A percentile compares a stretch with the other conserved stretches of the same genome.
phyloP scores from a whole-genome alignment of 2,113 vertebrate species.

The Nymphicus hollandicus region DNA sequence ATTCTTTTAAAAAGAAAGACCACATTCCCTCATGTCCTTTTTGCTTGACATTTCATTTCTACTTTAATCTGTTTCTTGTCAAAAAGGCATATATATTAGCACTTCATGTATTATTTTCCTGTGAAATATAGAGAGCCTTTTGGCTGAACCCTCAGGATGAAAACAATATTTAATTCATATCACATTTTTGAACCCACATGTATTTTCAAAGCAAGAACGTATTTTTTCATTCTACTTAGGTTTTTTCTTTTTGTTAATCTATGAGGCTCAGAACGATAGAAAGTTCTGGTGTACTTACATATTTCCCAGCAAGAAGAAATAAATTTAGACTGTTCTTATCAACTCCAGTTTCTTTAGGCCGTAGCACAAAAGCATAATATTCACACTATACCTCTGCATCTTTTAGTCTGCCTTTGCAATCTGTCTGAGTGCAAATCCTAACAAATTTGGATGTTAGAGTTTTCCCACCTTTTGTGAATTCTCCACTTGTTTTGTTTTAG shows the following conservation, averaged over 20 bases:
- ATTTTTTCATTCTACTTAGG: not conserved
- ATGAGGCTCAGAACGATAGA: not conserved
- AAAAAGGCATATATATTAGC: constrained; percentile 11
- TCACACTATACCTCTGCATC: not conserved
- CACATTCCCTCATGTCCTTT: not conserved
- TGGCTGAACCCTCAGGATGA: constrained; percentile 36
- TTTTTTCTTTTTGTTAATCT: not conserved
- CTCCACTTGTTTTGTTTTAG: not conserved
- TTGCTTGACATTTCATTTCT: not conserved
- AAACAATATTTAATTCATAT: constrained; percentile 53
- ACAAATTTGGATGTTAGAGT: not conserved
- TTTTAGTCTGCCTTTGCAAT: not conserved
- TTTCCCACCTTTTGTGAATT: not conserved
- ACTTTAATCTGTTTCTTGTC: not conserved
- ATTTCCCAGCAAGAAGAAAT: not conserved
- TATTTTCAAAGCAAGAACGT: constrained; percentile 14
- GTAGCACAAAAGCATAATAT: not conserved
- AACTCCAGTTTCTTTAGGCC: not conserved
- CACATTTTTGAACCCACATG: not conserved
- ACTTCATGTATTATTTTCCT: constrained; percentile 1
- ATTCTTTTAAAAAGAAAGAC: not conserved
- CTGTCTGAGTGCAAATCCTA: not conserved
- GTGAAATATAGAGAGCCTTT: constrained; percentile 32
- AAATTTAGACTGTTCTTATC: not conserved
- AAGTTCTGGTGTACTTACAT: not conserved